Conservation (phyloP, 1,140 invertebrate species). For the Nylanderia fulva region DNA sequence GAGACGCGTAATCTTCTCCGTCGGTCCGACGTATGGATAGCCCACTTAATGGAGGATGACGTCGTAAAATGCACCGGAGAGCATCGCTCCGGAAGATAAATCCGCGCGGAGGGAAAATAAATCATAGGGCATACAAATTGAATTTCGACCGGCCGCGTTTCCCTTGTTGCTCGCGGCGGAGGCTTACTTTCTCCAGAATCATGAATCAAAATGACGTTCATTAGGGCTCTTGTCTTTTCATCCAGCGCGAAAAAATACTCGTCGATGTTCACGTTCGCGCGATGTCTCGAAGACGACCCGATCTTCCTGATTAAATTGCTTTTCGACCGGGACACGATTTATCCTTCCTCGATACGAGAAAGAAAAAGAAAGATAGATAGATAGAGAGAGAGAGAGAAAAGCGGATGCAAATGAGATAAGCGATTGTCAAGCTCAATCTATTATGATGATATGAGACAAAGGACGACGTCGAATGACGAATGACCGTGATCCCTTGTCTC, state of each 20-base stretch:
- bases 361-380: constrained; percentile 39
- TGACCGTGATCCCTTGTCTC: constrained; percentile 62
- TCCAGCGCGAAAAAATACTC: neutral
- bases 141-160: constrained; percentile 58
- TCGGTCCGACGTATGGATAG: constrained; percentile 55
- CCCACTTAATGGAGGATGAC: constrained; percentile 70
- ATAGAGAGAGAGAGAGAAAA: constrained; percentile 38
- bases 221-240: constrained; percentile 23
- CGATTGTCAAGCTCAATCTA: constrained; percentile 73
- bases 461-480: constrained; percentile 72
- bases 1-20: constrained; percentile 63
- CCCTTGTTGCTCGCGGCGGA: constrained; percentile 8
- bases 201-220: constrained; percentile 49
- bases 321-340: constrained; percentile 39
- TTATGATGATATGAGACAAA: constrained; percentile 72
- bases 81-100: constrained; percentile 68
- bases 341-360: neutral
- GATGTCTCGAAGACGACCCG: neutral
- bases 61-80: constrained; percentile 67
- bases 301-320: constrained; percentile 50
- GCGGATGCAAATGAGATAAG: constrained; percentile 71
- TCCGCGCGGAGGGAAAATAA: constrained; percentile 67
- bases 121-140: constrained; percentile 69
- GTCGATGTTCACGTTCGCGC: neutral
- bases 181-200: constrained; percentile 28